Conservation (phyloP, 2,888 invertebrate genomes). For the Acanthosepion lycidas region DNA sequence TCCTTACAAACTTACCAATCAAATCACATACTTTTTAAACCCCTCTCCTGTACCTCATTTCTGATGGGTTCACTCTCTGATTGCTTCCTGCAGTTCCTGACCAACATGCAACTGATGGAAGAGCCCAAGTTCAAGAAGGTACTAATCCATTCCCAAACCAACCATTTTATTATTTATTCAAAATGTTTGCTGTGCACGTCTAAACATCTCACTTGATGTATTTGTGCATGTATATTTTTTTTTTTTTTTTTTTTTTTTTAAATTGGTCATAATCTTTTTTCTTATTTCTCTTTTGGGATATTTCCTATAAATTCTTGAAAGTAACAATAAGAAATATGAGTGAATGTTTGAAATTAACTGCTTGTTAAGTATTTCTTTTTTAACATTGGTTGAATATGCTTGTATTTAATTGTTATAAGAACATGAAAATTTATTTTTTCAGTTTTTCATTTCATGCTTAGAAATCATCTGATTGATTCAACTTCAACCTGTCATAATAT, state of each 20-base stretch:
- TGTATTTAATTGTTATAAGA: no score
- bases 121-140: slow-evolving; percentile 35
- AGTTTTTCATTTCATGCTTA: not conserved
- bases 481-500: not conserved
- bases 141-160: not conserved
- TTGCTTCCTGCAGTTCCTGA: slow-evolving; percentile 43
- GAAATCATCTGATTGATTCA: not conserved
- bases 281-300: not conserved
- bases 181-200: not conserved
- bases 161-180: not conserved
- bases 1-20: not conserved
- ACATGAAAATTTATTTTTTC: not conserved
- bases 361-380: not conserved
- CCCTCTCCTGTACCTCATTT: not conserved
- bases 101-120: slow-evolving; percentile 43
- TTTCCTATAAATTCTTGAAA: not conserved
- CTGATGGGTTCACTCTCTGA: not conserved
- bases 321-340: not conserved
- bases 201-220: not conserved
- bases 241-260: no score
- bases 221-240: not conserved
- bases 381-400: not conserved
- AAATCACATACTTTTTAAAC: not conserved
- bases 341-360: not conserved
- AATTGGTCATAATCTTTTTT: not conserved